A percentile compares a stretch with the other conserved stretches of the same genome.
These are phyloP conservation scores for Zaprionus bogoriensis DNA, from an alignment of 2,888 invertebrate species.

Conservation along the genomic window DNA sequence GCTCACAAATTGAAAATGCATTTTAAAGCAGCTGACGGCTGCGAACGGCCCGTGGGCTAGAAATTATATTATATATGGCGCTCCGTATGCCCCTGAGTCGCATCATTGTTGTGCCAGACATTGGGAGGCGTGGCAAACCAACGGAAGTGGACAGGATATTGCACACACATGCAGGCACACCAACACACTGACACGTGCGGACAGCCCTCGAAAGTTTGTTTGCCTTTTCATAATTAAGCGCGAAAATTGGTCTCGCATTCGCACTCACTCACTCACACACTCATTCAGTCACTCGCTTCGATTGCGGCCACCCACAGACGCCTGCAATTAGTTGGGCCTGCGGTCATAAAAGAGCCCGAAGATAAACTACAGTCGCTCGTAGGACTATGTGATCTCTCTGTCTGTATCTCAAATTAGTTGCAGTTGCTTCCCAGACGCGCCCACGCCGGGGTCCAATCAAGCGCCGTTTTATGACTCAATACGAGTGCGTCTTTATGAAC, in stretches of 20 bases:
- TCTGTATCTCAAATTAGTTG: slow-evolving; percentile 69
- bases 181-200: slow-evolving; percentile 22
- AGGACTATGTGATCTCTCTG: background rate
- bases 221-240: slow-evolving; percentile 71
- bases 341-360: slow-evolving; percentile 54
- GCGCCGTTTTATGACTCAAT: slow-evolving; percentile 72
- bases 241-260: slow-evolving; percentile 53
- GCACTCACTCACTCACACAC: background rate
- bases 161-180: slow-evolving; percentile 17
- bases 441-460: slow-evolving; percentile 69
- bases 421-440: slow-evolving; percentile 50
- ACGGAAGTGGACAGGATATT: slow-evolving; percentile 44
- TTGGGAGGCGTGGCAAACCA: slow-evolving; percentile 9
- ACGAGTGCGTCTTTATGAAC: slow-evolving; percentile 54
- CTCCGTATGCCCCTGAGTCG: too few species aligned
- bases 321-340: slow-evolving; percentile 60
- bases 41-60: slow-evolving; percentile 59
- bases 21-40: slow-evolving; percentile 72
- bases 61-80: slow-evolving; percentile 61
- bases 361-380: slow-evolving; percentile 61
- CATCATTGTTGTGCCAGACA: slow-evolving; percentile 59
- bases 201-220: slow-evolving; percentile 50
- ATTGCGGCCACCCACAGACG: slow-evolving; percentile 57
- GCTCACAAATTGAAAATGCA: slow-evolving; percentile 73
- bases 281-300: background rate